Conservation (phyloP, 2,113 vertebrate genomes). For the Oreochromis niloticus region DNA sequence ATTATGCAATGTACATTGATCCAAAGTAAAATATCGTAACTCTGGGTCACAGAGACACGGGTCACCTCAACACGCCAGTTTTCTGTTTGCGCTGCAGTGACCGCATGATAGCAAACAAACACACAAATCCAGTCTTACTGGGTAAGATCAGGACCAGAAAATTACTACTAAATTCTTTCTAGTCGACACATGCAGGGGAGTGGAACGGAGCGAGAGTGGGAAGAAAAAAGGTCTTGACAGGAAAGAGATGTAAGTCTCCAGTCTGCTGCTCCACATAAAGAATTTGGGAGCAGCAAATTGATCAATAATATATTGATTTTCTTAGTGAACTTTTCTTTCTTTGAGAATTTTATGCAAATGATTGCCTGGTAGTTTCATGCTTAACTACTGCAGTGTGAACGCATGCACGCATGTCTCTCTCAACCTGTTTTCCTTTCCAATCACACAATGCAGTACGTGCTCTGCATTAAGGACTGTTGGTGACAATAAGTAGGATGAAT, state of each 20-base stretch:
- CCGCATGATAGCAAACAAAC: neutral
- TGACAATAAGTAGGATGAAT: neutral
- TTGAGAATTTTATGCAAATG: conserved; percentile 7
- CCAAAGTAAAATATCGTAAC: neutral
- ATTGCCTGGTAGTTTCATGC: conserved; percentile 8
- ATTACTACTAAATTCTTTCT: neutral
- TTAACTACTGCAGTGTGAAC: neutral
- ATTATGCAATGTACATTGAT: neutral
- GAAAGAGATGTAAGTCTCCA: conserved; percentile 48
- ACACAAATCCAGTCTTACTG: neutral
- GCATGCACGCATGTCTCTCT: neutral
- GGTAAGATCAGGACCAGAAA: neutral
- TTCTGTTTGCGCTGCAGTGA: conserved; percentile 29
- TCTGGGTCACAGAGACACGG: conserved; percentile 50
- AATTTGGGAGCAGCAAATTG: conserved; percentile 14
- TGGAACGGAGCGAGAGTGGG: neutral
- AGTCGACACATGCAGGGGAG: neutral
- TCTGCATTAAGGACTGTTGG: neutral
- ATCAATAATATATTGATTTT: conserved; percentile 59
- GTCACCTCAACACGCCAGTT: conserved; percentile 44
- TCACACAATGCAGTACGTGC: neutral
- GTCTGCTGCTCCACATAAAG: conserved; percentile 7
- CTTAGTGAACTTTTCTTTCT: conserved; percentile 11
- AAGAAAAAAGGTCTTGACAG: conserved; percentile 4
- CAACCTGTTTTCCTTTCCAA: neutral